Conservation (phyloP, 2,113 vertebrate species). For the Megaceryle torquata region DNA sequence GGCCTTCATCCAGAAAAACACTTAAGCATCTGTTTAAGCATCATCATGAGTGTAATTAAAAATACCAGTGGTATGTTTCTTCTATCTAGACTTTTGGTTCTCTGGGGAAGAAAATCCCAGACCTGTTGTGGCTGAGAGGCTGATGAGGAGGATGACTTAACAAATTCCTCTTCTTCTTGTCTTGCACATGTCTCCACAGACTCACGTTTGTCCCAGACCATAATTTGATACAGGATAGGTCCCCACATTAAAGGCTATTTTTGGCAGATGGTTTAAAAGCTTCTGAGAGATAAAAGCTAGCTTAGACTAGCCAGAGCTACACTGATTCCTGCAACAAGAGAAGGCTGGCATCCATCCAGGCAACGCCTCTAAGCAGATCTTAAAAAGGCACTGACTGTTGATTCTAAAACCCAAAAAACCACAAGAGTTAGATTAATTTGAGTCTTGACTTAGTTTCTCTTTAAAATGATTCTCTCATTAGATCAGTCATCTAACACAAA, state of each 20-base stretch:
- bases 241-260: background rate
- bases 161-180: background rate
- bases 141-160: background rate
- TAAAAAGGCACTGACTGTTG: background rate
- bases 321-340: background rate
- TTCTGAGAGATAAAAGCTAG: background rate
- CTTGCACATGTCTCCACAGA: background rate
- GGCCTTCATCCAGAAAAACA: background rate
- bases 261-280: background rate
- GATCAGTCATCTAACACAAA: constrained; percentile 2
- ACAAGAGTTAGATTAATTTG: constrained; percentile 4
- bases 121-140: background rate
- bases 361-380: background rate
- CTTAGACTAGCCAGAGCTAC: background rate
- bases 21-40: background rate
- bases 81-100: background rate
- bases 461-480: constrained; percentile 23
- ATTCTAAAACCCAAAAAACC: background rate
- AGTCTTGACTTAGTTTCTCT: background rate
- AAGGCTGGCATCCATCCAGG: background rate
- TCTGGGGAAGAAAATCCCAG: background rate
- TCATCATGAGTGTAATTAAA: constrained; percentile 32
- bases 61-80: background rate
- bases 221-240: background rate
- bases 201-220: background rate